Evolutionary conservation across 2,797 vertebrate genomes (phyloP), one percentile per base, ranked within the genome.

Genomic region (Brachymystax lenok): DNA sequence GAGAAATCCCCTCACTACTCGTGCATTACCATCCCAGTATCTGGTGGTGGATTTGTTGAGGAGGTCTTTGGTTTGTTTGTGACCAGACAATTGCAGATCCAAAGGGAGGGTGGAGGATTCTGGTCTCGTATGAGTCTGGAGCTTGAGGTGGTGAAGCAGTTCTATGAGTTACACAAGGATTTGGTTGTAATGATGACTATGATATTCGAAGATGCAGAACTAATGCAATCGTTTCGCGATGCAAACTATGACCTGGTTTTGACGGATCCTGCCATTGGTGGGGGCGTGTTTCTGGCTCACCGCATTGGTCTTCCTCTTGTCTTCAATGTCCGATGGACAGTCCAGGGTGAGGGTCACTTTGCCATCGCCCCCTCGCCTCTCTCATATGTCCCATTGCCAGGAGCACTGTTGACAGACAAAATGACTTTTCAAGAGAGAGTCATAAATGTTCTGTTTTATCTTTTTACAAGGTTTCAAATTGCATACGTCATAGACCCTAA

Each of bases 271-370:
- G 67, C n/a, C 0, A 12, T 8, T 0, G 89, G 86, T 4, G 69
- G 7, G 10, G 92, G 92, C 1, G 88, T 90, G 1, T 27, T 92
- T 17, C 21, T 92, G 21, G 83, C 71, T 61, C 90, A 84, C 16
- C 83, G 79, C 59, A 21, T 92, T 70, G 81, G 83, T 77, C 87
- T 91, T 56, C 91, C 92, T 7, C 79, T 91, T 14, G 92, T 93
- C 54, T 73, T 91, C 0, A 93, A 92, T 54, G 89, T 87, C 1
- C 79, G 90, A 33, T 92, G 92, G 92, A 88, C 86, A 0, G 0
- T 90, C 51, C 80, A 86, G 19, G 85, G 88, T 4, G 91, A 93
- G 3, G 90, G 73, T 0, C 91, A 93, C 79, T 0, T 14, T 0
- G 51, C 63, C 4, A 90, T 91, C 1, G 87, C 90, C 10, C 92